Evolutionary conservation across 2,113 vertebrate genomes (phyloP).

Genomic region (Corvus hawaiiensis): DNA sequence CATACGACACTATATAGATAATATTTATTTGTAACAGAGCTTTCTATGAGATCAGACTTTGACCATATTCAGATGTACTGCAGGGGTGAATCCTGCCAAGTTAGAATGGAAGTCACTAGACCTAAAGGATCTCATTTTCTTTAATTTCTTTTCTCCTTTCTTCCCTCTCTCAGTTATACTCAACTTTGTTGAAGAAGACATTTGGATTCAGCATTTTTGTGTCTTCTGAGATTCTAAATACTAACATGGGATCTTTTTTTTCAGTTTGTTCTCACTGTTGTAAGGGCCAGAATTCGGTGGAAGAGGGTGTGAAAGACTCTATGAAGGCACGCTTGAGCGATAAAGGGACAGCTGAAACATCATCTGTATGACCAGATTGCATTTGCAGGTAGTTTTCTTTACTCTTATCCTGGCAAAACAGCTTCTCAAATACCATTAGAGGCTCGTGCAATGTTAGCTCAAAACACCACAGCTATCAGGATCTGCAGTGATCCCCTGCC

Average conservation of each 20-base stretch:
- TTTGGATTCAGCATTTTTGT: neutral
- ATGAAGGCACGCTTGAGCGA: neutral
- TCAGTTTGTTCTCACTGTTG: neutral
- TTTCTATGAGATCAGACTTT: neutral
- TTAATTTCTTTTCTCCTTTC: neutral
- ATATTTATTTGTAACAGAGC: neutral
- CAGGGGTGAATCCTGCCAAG: neutral
- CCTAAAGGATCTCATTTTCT: neutral
- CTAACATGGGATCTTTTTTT: neutral
- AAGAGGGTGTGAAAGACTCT: neutral
- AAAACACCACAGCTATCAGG: neutral
- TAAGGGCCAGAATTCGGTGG: neutral
- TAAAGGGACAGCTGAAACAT: neutral
- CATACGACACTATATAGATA: neutral
- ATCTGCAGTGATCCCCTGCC: neutral
- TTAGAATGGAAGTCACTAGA: neutral
- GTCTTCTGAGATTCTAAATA: neutral
- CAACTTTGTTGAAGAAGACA: neutral
- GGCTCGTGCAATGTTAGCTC: neutral
- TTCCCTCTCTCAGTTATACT: neutral
- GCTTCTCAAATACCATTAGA: neutral
- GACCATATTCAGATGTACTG: neutral
- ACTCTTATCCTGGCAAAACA: neutral
- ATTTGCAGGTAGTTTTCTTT: conserved; percentile 29
- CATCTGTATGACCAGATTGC: neutral